Evolutionary conservation across 2,113 vertebrate genomes (phyloP).

Genomic region (Heteronetta atricapilla): DNA sequence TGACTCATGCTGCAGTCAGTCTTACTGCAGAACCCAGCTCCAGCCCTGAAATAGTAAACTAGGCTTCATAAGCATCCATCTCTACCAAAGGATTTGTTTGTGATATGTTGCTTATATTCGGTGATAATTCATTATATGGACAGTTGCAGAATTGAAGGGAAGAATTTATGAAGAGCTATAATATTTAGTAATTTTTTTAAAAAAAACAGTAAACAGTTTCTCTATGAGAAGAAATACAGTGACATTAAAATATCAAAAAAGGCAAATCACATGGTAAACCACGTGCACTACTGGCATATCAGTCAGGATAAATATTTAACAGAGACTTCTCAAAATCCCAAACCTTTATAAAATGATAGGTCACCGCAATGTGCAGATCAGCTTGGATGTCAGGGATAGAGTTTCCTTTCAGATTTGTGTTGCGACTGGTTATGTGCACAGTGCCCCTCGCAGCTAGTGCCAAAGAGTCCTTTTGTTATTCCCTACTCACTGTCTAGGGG

Average conservation of each 20-base stretch:
- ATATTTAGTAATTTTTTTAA: background rate
- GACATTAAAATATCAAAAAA: background rate
- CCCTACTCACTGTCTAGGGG: background rate
- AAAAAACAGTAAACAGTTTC: background rate
- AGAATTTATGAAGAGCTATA: background rate
- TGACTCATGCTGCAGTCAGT: background rate
- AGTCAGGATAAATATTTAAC: background rate
- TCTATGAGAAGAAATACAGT: background rate
- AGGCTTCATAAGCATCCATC: background rate
- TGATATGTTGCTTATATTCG: background rate
- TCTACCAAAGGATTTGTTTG: background rate
- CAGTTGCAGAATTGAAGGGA: background rate
- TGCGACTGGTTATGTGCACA: background rate
- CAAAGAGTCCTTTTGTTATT: background rate
- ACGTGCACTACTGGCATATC: background rate
- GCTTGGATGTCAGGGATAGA: background rate
- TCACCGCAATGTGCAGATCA: background rate
- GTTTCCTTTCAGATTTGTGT: background rate
- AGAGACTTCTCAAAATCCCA: background rate
- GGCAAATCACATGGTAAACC: background rate
- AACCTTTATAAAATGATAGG: background rate
- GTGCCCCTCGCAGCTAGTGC: background rate
- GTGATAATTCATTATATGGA: background rate
- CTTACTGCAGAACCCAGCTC: background rate
- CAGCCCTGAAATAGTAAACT: background rate